Base-by-base conservation (phyloP, 2,113 vertebrate species). In the Reinhardtius hippoglossoides region DNA sequence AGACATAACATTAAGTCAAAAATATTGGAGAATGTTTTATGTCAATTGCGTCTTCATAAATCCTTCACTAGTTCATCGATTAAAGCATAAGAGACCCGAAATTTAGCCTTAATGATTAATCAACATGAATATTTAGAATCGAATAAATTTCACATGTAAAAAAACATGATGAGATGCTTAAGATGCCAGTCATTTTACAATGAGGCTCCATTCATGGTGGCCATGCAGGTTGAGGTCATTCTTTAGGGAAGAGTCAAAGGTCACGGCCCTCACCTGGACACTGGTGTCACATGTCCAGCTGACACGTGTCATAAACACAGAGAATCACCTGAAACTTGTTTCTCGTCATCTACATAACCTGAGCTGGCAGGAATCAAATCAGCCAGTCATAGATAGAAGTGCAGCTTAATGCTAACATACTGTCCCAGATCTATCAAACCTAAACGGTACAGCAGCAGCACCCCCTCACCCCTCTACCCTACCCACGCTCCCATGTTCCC, bases 241-340 rank as follows among this genome's bases (percentile, higher is more conserved):
- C 62, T 21, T 27, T 55, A 16, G 12, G 37, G 35, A 12, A 2
- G 62, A 65, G 67, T 84, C 59, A 77, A 52, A 79, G 80, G 82
- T 85, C 77, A 76, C 21, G 40, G 59, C 70, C 58, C 24, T 67
- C 78, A 83, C 67, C 89, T 83, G 84, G 70, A 74, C 67, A 9
- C n/a, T 9, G 52, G 37, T 78, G 81, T 85, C 84, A 58, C 61
- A 2, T 4, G 18, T 59, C 60, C 72, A 62, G 67, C 67, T 79
- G 81, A 73, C 76, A 60, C 13, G 4, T 37, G 42, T 9, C 59
- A 15, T 57, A 35, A 81, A 70, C 24, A 31, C 9, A 0, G 21
- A n/a, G 18, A 52, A 8, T 9, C 50, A 9, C 8, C 15, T 21
- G 0, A 6, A 46, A 4, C 37, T 12, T 48, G 2, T 37, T 37